A percentile compares a stretch with the other conserved stretches of the same genome.
phyloP scores from a whole-genome alignment of 2,888 invertebrate species.

The Leptura quadrifasciata region DNA sequence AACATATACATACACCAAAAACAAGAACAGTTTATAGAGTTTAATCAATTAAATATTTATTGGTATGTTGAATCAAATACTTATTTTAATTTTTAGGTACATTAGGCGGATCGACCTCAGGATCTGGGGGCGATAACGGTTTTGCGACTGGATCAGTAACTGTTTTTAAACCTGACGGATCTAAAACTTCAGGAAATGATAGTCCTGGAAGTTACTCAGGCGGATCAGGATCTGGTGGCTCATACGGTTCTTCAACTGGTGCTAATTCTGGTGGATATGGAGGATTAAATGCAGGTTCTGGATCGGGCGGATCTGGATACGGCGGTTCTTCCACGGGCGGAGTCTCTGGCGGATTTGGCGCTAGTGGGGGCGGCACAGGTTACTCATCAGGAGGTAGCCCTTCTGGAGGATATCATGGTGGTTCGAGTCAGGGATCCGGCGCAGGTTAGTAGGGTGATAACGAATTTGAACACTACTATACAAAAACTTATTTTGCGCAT shows the following conservation, averaged over 20 bases:
- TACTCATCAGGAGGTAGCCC: neutral
- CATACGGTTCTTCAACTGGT: neutral
- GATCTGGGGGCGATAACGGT: conserved; percentile 12
- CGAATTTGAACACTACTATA: neutral
- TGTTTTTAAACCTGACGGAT: conserved; percentile 33
- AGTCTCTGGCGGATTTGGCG: neutral
- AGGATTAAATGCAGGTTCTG: neutral
- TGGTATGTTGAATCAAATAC: no score
- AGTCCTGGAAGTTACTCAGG: conserved; percentile 10
- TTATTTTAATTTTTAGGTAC: neutral
- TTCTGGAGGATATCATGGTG: conserved; percentile 14
- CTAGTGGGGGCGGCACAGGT: neutral
- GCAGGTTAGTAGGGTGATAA: neutral
- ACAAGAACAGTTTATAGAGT: no score
- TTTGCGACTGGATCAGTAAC: conserved; percentile 33
- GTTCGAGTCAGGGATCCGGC: conserved; percentile 5
- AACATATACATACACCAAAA: no score
- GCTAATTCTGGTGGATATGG: neutral
- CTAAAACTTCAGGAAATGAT: conserved; percentile 28
- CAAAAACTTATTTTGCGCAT: neutral
- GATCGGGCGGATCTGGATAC: conserved; percentile 7
- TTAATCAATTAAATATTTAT: no score
- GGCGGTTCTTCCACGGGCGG: neutral
- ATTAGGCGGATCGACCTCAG: neutral
- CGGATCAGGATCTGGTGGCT: conserved; percentile 9